Evolutionary conservation across 2,888 invertebrate genomes (phyloP), one percentile per base, ranked within the genome.

Genomic region (Aphodius granarius): DNA sequence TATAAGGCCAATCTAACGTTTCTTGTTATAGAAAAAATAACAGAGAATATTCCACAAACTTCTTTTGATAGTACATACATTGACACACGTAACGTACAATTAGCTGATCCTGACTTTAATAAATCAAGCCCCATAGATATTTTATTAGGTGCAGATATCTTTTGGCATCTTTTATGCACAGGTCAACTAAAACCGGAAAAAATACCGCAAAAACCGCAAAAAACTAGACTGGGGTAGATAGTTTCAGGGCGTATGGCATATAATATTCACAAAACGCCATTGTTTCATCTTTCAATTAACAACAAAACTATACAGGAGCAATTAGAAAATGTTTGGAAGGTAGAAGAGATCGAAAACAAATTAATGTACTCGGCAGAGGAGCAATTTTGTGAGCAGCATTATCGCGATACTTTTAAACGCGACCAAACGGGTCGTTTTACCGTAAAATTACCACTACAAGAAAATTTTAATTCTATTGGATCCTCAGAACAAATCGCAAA

Each of bases 121-220:
- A n/a, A 13, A 5, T 71, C 71, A 43, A 62, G 43, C 13, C 71
- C 62, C 0, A 71, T 62, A 0, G 62, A 43, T 2, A 71, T 71
- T n/a, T 62, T 71, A 5, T n/a, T 71, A 4, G 62, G 43, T 0
- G 9, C 19, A 3, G 71, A 71, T 16, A 18, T 71, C 20, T 71
- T 71, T 71, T 43, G 62, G 71, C 62, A 16, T 63, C 20, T 71
- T 16, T 63, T 62, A 63, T 62, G 71, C 19, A 62, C 62, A 62
- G 71, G 62, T 9, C 71, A 71, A 71, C 20, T 62, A 16, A 43
- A 70, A 21, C 16, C 70, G n/a, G 43, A 70, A 16, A 15, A 4
- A 4, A 70, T 23, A 6, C 70, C 17, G 20, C 71, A 23, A 6
- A 18, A 20, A 5, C 16, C 43, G 63, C 62, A 71, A 62, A 71